A percentile compares a stretch with the other conserved stretches of the same genome.
These are phyloP conservation scores for Blera fallax DNA, from an alignment of 2,888 invertebrate species.

Conservation along the genomic window DNA sequence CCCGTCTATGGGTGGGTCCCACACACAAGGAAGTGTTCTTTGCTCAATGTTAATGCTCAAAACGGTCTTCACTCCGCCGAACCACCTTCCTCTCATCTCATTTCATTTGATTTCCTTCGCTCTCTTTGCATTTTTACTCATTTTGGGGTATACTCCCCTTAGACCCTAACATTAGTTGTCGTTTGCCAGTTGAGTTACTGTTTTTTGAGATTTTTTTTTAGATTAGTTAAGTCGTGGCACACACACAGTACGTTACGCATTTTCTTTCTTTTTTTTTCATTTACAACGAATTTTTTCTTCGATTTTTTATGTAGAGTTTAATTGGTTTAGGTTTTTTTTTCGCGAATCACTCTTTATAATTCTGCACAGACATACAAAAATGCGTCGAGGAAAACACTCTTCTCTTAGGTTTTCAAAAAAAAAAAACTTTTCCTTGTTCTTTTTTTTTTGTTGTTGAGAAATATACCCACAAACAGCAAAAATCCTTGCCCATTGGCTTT, in stretches of 20 bases:
- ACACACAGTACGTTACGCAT: conserved; percentile 33
- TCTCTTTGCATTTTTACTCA: conserved; percentile 53
- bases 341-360: conserved; percentile 26
- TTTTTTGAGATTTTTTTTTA: conserved; percentile 14
- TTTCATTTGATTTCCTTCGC: conserved; percentile 6
- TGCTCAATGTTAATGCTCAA: conserved; percentile 56
- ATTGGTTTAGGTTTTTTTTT: conserved; percentile 41
- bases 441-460: no score
- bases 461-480: not conserved
- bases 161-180: not conserved
- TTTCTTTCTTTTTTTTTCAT: conserved; percentile 17
- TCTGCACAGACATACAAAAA: conserved; percentile 21
- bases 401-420: not conserved
- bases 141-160: not conserved
- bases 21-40: conserved; percentile 25
- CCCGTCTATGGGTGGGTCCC: not conserved
- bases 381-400: conserved; percentile 1
- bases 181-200: conserved; percentile 2
- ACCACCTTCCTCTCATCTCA: not conserved
- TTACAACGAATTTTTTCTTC: conserved; percentile 63
- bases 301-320: conserved; percentile 36
- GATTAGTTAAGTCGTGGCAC: conserved; percentile 24
- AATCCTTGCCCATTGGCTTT: conserved; percentile 1
- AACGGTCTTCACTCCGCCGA: conserved; percentile 5
- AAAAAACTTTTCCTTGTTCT: not conserved